Evolutionary conservation across 2,797 vertebrate genomes (phyloP), one percentile per base, ranked within the genome.

Genomic region (Echeneis naucrates): DNA sequence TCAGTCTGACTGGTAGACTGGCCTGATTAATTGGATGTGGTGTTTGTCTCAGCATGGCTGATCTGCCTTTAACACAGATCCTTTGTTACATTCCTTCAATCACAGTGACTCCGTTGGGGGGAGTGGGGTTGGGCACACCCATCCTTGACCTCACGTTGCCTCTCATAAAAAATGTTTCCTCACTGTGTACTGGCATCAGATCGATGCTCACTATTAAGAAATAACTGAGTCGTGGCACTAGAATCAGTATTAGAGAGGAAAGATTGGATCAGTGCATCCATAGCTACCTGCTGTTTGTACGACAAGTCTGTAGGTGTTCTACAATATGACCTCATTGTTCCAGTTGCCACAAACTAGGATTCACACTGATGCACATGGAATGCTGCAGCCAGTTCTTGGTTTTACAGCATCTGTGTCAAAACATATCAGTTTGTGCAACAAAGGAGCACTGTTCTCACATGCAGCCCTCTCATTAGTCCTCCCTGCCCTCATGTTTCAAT

Each of bases 391-490:
- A 61, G 47, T 57, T 51, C 59, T 76, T 68, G 4, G 5, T 24
- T 68, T 42, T 50, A 37, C 63, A 67, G 64, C 24, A 1, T 35
- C 56, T 44, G 24, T 82, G 80, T 83, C 87, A 88, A 75, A 88
- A 89, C 84, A 87, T 65, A 75, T 68, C 65, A 58, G 24, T 53
- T 16, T 17, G 26, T 51, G 54, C 59, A 89, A 89, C 87, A 92
- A 89, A 83, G 82, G 64, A 33, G 11, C 71, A 68, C 48, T 90
- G 88, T 91, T 82, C 73, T 70, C 51, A 40, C 83, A 69, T 21
- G 35, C 27, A 72, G 35, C 24, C 50, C 72, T 77, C 76, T 53
- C 72, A 59, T 62, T 52, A 68, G 68, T 71, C 69, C 53, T 57
- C 44, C 6, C 7, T 42, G 10, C 47, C 56, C 17, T 80, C 64